Percentiles rank a stretch among this genome's conserved stretches.
Evolutionary conservation across 1,140 invertebrate species (phyloP).

Genomic region (Pentalonia nigronervosa): DNA sequence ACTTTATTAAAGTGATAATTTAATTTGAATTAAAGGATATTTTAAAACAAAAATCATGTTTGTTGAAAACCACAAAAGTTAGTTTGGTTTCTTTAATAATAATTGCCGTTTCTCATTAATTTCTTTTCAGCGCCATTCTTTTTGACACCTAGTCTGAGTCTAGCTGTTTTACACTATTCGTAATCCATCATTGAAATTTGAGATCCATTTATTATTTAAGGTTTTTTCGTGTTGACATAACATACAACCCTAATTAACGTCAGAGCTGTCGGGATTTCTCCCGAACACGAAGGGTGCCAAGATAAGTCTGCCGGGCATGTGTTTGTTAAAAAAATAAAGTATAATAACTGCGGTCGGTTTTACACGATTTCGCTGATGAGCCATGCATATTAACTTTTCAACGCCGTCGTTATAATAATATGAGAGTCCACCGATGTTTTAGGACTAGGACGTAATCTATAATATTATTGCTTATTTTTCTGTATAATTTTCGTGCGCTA

Average conservation of each 20-base stretch:
- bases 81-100: slow-evolving; percentile 18
- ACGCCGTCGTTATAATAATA: background rate
- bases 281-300: slow-evolving; percentile 44
- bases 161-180: slow-evolving; percentile 36
- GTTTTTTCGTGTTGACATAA: slow-evolving; percentile 58
- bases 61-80: background rate
- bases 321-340: slow-evolving; percentile 4
- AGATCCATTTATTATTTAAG: slow-evolving; percentile 57
- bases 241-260: slow-evolving; percentile 58
- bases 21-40: background rate
- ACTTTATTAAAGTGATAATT: background rate
- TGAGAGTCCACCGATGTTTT: background rate
- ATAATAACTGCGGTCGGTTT: slow-evolving; percentile 35
- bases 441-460: background rate
- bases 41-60: slow-evolving; percentile 5
- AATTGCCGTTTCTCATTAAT: slow-evolving; percentile 40
- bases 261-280: slow-evolving; percentile 40
- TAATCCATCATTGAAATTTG: slow-evolving; percentile 42
- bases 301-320: slow-evolving; percentile 47
- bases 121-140: slow-evolving; percentile 45
- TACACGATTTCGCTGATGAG: background rate
- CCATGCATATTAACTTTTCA: background rate
- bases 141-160: slow-evolving; percentile 45
- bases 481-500: background rate
- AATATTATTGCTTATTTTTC: background rate